These are phyloP conservation scores for Apaloderma vittatum DNA, from an alignment of 2,113 vertebrate species.

Conservation along the genomic window DNA sequence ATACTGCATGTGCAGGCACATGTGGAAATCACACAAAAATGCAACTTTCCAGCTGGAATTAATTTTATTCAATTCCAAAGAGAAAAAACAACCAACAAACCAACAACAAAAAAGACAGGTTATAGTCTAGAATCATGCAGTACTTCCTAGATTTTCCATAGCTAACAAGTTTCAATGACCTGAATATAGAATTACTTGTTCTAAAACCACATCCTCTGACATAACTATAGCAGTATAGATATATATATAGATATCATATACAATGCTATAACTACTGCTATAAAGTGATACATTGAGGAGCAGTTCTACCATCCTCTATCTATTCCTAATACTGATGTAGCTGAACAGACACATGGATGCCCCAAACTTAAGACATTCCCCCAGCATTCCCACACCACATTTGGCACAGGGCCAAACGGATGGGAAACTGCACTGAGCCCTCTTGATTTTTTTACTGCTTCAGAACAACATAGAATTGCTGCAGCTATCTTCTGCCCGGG, in stretches of 20 bases:
- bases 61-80: neutral
- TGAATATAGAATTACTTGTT: neutral
- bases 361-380: neutral
- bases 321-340: neutral
- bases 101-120: neutral
- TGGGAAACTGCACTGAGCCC: neutral
- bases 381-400: neutral
- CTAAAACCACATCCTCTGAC: neutral
- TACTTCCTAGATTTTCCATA: neutral
- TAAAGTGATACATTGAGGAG: rapidly evolving
- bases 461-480: neutral
- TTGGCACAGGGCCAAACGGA: neutral
- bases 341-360: neutral
- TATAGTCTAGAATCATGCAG: neutral
- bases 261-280: neutral
- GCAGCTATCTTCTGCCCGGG: neutral
- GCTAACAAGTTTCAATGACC: neutral
- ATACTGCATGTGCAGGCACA: neutral
- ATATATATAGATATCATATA: neutral
- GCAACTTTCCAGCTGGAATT: neutral
- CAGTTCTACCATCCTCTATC: neutral
- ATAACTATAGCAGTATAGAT: too few species aligned
- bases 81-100: neutral
- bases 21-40: neutral
- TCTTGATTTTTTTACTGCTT: neutral